Evolutionary conservation across 23 tunicate genomes (phyloP), one percentile per base, ranked within the genome.

Genomic region (Clavelina lepadiformis): DNA sequence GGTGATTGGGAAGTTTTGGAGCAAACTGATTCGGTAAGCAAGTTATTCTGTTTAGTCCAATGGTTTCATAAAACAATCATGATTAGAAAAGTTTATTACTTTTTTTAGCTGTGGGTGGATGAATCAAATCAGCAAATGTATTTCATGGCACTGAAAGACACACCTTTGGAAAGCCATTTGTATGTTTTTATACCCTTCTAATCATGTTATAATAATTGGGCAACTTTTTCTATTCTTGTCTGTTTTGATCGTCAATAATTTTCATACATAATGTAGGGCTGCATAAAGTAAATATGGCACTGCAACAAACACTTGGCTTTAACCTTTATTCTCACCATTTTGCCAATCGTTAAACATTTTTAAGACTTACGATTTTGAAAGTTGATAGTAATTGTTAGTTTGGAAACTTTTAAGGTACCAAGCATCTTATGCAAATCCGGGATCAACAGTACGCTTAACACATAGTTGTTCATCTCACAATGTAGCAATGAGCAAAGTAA

Each of bases 1-100:
- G 95, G 95, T 5, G 75, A 77, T 4, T 86, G 95, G 95, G 95
- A 71, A 26, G 95, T 86, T 1, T 30, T 78, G 80, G 95, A 78
- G 50, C 85, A 71, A 34, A 52, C 68, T 25, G 80, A 86, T 30
- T 69, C 85, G 25, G 95, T 86, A 65, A 71, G 79, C 28, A 2
- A 13, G 21, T 20, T 54, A 19, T 7, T 54, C 20, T 54, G 8
- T 41, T 41, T 41, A 41, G 49, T 41, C 15, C 49, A 8, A 41
- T 41, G 49, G 49, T 8, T 41, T 41, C 8, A 7, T 19, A 15
- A 19, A 7, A 7, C 25, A 19, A 13, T 15, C 8, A 19, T 20
- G 22, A 22, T 67, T 44, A n/a, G 37, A 5, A 11, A 11, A 27
- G 5, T 53, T 22, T 32, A n/a, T 31, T 31, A 31, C 36, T 70